Percentiles rank a stretch among this genome's conserved stretches.
Conservation (phyloP, 2,113 vertebrate genomes). For the Gorilla gorilla region DNA sequence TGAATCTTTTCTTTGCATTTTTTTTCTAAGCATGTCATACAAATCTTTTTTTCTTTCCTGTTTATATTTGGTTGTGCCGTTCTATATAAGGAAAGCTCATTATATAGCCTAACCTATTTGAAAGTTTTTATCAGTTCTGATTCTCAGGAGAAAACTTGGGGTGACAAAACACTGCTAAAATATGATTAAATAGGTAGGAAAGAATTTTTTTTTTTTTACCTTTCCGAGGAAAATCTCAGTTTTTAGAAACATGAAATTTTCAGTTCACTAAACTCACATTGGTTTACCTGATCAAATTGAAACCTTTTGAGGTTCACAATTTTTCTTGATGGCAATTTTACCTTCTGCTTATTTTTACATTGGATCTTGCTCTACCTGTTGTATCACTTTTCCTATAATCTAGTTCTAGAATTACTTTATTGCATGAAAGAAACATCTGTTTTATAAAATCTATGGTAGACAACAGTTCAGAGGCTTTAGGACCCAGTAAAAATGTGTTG, state of each 20-base stretch:
- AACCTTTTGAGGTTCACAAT: neutral
- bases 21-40: neutral
- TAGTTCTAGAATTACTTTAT: constrained; percentile 30
- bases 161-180: neutral
- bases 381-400: neutral
- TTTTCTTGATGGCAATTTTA: constrained; percentile 10
- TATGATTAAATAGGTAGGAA: neutral
- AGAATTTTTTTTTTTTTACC: constrained; percentile 2
- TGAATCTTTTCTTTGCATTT: neutral
- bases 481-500: neutral
- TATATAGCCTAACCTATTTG: neutral
- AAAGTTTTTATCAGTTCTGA: constrained; percentile 31
- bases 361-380: constrained; percentile 18
- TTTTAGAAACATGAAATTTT: constrained; percentile 40
- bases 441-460: neutral
- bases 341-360: constrained; percentile 7
- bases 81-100: neutral
- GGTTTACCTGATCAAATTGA: neutral
- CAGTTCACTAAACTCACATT: neutral
- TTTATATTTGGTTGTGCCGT: constrained; percentile 30
- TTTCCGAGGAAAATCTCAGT: neutral
- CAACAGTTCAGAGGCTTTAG: constrained; percentile 14
- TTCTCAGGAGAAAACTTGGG: neutral
- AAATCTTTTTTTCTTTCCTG: neutral
- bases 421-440: neutral